Percentiles rank a stretch among this genome's conserved stretches.
phyloP scores from a whole-genome alignment of 2,113 vertebrate species.

The Tricholaema leucomelas region DNA sequence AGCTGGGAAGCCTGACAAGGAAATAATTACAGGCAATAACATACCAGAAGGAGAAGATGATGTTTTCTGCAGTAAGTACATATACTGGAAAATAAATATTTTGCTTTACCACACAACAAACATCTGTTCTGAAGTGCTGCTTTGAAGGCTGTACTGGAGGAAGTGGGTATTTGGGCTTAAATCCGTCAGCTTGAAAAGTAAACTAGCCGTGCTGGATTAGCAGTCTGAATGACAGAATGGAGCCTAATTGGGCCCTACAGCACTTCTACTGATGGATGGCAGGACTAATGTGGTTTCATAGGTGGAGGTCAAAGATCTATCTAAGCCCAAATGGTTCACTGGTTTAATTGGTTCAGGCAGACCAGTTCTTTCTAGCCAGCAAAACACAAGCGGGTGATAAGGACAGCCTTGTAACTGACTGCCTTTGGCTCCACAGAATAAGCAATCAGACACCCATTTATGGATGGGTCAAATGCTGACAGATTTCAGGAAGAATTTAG shows the following conservation, averaged over 20 bases:
- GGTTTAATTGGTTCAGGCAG: slow-evolving; percentile 29
- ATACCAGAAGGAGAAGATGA: neutral
- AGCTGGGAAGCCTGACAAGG: neutral
- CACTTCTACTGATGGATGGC: neutral
- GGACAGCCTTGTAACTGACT: neutral
- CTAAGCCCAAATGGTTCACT: slow-evolving; percentile 5
- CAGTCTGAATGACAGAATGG: neutral
- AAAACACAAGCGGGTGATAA: neutral
- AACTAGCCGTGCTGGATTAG: neutral
- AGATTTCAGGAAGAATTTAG: slow-evolving; percentile 2
- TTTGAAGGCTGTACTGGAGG: neutral
- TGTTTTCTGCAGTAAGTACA: neutral
- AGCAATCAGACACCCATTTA: neutral
- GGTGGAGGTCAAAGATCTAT: slow-evolving; percentile 10
- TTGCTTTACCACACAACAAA: neutral
- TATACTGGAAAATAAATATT: neutral
- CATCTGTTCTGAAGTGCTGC: neutral
- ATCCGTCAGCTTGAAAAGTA: neutral
- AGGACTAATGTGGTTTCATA: neutral
- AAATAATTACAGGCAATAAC: neutral
- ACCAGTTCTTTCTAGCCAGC: neutral
- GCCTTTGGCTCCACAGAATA: neutral
- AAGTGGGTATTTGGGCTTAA: neutral
- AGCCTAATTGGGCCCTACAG: slow-evolving; percentile 19
- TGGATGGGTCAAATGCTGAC: neutral